A percentile compares a stretch with the other conserved stretches of the same genome.
phyloP scores from a whole-genome alignment of 2,113 vertebrate species.

The Scatophagus argus region DNA sequence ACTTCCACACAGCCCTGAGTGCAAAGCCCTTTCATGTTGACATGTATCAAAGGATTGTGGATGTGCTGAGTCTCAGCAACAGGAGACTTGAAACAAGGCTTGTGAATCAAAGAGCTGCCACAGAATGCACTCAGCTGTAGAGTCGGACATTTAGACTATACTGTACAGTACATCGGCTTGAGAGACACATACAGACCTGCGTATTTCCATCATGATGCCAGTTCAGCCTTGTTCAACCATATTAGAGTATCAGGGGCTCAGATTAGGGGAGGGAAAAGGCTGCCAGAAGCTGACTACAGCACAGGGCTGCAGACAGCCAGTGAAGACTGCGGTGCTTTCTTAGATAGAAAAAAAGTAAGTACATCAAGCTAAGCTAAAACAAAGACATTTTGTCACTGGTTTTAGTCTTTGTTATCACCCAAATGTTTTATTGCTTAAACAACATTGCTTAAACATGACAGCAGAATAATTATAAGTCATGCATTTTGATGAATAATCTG shows the following conservation, averaged over 20 bases:
- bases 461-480: neutral
- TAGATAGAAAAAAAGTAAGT: neutral
- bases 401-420: neutral
- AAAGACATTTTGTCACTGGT: neutral
- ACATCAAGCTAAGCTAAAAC: neutral
- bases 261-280: neutral
- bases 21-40: constrained; percentile 24
- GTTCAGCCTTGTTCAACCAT: neutral
- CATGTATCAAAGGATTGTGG: constrained; percentile 16
- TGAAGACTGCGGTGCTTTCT: neutral
- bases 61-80: neutral
- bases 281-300: constrained; percentile 25
- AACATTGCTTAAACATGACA: no score
- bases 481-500: neutral
- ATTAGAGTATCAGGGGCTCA: neutral
- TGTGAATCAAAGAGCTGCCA: neutral
- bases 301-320: neutral
- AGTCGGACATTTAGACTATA: neutral
- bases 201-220: neutral
- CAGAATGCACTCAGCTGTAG: neutral
- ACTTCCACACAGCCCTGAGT: constrained; percentile 17
- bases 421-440: neutral
- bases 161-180: neutral
- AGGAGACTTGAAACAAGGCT: constrained; percentile 1
- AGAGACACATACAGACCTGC: neutral